These are phyloP conservation scores for Girardinus metallicus DNA, from an alignment of 2,797 vertebrate species.

Conservation along the genomic window DNA sequence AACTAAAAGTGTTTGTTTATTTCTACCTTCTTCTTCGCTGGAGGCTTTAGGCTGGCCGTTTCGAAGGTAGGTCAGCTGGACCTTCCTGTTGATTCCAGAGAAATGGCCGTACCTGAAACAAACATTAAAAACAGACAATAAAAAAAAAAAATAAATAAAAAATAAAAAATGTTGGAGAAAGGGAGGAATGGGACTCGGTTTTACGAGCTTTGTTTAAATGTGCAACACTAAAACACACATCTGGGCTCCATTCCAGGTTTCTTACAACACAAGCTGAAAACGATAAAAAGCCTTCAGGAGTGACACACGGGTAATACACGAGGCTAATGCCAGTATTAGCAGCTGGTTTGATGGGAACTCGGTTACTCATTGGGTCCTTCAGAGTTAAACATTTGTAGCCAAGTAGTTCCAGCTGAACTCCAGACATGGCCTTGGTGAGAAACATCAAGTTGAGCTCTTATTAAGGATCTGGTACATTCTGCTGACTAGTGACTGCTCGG, in stretches of 20 bases:
- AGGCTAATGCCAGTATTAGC: slow-evolving; percentile 22
- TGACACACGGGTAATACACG: slow-evolving; percentile 34
- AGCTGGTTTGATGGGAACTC: slow-evolving; percentile 32
- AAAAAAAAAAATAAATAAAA: not conserved
- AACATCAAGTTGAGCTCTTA: not conserved
- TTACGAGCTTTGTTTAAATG: not conserved
- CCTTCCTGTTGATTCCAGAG: slow-evolving; percentile 98
- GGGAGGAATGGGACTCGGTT: not conserved
- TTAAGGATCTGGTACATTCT: slow-evolving; percentile 39
- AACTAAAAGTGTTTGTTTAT: slow-evolving; percentile 1
- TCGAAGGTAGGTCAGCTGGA: slow-evolving; percentile 94
- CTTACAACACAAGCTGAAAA: slow-evolving; percentile 21
- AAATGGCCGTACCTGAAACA: slow-evolving; percentile 96
- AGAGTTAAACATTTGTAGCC: slow-evolving; percentile 16
- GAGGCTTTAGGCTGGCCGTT: slow-evolving; percentile 90
- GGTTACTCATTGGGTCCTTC: slow-evolving; percentile 16
- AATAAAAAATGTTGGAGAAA: slow-evolving; percentile 7
- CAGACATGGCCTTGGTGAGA: slow-evolving; percentile 8
- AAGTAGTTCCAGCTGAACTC: slow-evolving; percentile 15
- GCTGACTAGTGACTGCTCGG: slow-evolving; percentile 18
- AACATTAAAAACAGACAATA: slow-evolving; percentile 27
- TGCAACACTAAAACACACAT: slow-evolving; percentile 20
- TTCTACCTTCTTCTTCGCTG: slow-evolving; percentile 92
- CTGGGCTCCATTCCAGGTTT: slow-evolving; percentile 29
- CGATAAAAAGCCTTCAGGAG: not conserved